These are phyloP conservation scores for Eledone cirrhosa DNA, from an alignment of 2,888 invertebrate species.

Conservation along the genomic window DNA sequence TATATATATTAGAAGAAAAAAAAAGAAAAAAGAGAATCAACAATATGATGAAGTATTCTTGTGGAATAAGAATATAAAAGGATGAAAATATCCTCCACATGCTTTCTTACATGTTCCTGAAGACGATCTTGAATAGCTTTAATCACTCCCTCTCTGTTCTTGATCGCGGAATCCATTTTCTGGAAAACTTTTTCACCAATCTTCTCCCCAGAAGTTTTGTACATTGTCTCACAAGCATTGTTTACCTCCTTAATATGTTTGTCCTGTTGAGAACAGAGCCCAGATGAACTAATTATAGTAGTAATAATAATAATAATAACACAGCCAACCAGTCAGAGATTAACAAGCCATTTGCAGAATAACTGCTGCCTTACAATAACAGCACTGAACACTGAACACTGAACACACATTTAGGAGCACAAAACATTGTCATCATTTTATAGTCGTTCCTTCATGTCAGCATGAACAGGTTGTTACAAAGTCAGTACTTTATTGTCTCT, in stretches of 20 bases:
- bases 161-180: slow-evolving; percentile 85
- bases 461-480: too few relatives aligned
- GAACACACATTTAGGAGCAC: too few relatives aligned
- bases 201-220: slow-evolving; percentile 80
- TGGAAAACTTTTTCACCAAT: slow-evolving; percentile 75
- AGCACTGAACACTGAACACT: neutral
- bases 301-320: slow-evolving; percentile 9
- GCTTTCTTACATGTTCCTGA: slow-evolving; percentile 83
- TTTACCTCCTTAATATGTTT: slow-evolving; percentile 63
- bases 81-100: slow-evolving; percentile 14
- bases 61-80: slow-evolving; percentile 3
- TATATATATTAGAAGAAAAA: too few relatives aligned
- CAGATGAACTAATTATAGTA: neutral
- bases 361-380: too few relatives aligned
- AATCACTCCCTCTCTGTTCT: slow-evolving; percentile 89
- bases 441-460: too few relatives aligned
- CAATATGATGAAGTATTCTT: too few relatives aligned
- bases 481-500: too few relatives aligned
- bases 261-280: slow-evolving; percentile 46
- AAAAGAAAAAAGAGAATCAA: too few relatives aligned
- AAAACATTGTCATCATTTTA: too few relatives aligned
- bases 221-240: slow-evolving; percentile 79
- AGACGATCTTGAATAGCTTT: slow-evolving; percentile 90
- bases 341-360: slow-evolving; percentile 10
- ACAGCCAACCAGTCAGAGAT: slow-evolving; percentile 31